These are phyloP conservation scores for Meiosimyza decipiens DNA, from an alignment of 2,888 invertebrate species.

Conservation along the genomic window DNA sequence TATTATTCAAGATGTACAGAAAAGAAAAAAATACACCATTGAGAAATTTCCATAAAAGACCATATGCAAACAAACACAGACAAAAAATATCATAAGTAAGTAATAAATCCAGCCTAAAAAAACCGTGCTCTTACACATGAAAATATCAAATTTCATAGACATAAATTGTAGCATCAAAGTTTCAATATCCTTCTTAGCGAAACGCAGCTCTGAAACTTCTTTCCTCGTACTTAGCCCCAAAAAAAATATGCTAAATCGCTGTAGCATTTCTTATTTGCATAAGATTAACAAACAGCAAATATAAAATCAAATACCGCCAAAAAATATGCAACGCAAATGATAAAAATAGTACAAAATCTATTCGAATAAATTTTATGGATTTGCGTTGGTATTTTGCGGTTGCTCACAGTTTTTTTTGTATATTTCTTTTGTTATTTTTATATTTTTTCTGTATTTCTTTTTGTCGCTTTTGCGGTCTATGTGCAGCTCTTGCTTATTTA, in stretches of 20 bases:
- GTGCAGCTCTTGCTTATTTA: too few species aligned
- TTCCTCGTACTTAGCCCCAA: too few species aligned
- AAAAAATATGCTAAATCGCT: too few species aligned
- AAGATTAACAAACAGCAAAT: slow-evolving; percentile 31
- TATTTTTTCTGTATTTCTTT: too few species aligned
- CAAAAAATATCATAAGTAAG: not conserved
- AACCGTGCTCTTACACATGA: slow-evolving; percentile 19
- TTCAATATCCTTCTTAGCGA: not conserved
- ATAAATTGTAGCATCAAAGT: slow-evolving; percentile 27
- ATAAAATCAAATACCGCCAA: slow-evolving; percentile 29
- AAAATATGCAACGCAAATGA: slow-evolving; percentile 26
- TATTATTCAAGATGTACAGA: too few species aligned
- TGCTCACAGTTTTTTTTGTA: not conserved
- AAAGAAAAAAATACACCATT: too few species aligned
- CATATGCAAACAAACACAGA: too few species aligned
- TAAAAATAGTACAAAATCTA: slow-evolving; percentile 15
- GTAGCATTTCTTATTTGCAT: slow-evolving; percentile 22
- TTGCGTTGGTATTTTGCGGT: not conserved
- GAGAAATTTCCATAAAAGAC: too few species aligned
- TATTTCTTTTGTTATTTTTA: not conserved
- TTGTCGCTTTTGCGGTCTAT: too few species aligned
- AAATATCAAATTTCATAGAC: slow-evolving; percentile 21
- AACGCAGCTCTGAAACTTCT: too few species aligned
- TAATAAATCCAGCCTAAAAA: slow-evolving; percentile 19
- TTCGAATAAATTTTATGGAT: slow-evolving; percentile 25